Base-by-base conservation (phyloP, 2,797 vertebrate species). In the Australoheros facetus region DNA sequence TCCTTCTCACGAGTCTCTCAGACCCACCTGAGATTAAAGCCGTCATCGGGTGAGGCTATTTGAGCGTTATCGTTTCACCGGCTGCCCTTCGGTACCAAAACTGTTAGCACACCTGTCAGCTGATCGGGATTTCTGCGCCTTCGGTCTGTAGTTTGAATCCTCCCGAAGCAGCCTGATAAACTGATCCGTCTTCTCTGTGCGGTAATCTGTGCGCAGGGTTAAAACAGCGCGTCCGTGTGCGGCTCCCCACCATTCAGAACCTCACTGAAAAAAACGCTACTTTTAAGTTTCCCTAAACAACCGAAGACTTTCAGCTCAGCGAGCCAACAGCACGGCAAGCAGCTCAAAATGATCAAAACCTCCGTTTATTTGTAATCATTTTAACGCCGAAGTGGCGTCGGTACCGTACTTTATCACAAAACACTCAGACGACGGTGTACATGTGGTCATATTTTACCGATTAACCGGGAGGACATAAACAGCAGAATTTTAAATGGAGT, bases 391-490 rank as follows among this genome's bases (percentile, higher is more conserved):
- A 80, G 2, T 12, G 4, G 39, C 21, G n/a, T 0, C 1, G 2
- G 6, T 2, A 4, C 1, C 0, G 0, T 1, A 4, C 0, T 1
- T 2, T 1, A n/a, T 9, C 13, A 2, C 19, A 4, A 37, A 17
- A 21, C 8, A 37, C 3, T 37, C 1, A 0, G 16, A 8, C 9
- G 1, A n/a, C 1, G 3, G 2, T n/a, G 2, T 3, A 26, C n/a
- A 2, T 28, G 1, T 4, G 1, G 1, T 6, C 4, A 3, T 1
- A 0, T 16, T 23, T n/a, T 62, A 17, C 4, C 1, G 10, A 45
- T 53, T 3, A 10, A 9, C 17, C 4, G 1, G 6, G n/a, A 5
- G 2, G 0, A 1, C 11, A 1, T 3, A 76, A 70, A n/a, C 1
- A 10, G 10, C 0, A 0, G 1, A 1, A 21, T 64, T 51, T 64